Base-by-base conservation (phyloP, 2,797 vertebrate genomes). In the Cuniculus paca region DNA sequence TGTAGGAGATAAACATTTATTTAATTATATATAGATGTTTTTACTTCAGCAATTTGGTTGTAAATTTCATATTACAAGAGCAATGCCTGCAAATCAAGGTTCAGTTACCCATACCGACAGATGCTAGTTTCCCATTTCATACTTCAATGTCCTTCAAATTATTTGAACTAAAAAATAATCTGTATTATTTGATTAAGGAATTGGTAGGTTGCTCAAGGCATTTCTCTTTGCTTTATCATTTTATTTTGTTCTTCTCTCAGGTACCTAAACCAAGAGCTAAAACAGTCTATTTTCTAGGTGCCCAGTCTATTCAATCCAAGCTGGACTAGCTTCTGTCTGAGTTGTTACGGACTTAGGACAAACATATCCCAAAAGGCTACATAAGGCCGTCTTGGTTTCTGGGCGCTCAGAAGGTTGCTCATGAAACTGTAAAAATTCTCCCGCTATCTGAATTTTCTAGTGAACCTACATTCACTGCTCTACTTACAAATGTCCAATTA, bases 391-490 rank as follows among this genome's bases (percentile, higher is more conserved):
- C 12, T 60, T 10, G 52, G 54, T 68, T 85, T 48, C 52, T 58
- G 34, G 39, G 36, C 3, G 5, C 54, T 72, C 34, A 78, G 26
- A 68, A 36, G 19, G 6, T 50, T 39, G 88, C 56, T 65, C 42
- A 16, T 28, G 12, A 85, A 78, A n/a, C 58, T 63, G 60, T 82
- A 39, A 78, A 86, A 61, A 83, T 81, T 50, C 54, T 88, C 28
- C 36, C 7, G 77, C 56, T 68, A 34, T 81, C 22, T 88, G 13
- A 80, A 83, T 87, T 91, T 74, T 96, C 78, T 93, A 48, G 45
- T 24, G 34, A 90, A 20, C 34, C 7, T 48, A 50, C n/a, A 39
- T 48, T 56, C 39, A 79, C n/a, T 82, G 54, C 39, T 72, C 1
- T 80, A 22, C 22, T 65, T 63, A 36, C 1, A 1, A 28, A 45